Base-by-base conservation (phyloP, 1,140 invertebrate genomes). In the Periplaneta americana region DNA sequence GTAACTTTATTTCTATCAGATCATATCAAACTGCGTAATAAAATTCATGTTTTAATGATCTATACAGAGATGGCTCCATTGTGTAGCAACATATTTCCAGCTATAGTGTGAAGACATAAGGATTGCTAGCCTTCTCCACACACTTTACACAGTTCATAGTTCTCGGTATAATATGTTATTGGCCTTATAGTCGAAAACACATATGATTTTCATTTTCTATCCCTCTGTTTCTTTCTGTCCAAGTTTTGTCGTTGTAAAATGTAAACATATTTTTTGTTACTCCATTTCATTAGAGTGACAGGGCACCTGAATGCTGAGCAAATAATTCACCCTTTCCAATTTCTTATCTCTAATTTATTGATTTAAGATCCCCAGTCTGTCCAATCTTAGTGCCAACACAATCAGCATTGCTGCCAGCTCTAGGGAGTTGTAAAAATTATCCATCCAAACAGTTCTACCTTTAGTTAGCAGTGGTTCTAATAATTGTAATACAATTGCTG, bases 151-250 rank as follows among this genome's bases (percentile, higher is more conserved):
- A n/a, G n/a, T n/a, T n/a, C n/a, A n/a, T n/a, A n/a, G n/a, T n/a
- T n/a, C n/a, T n/a, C n/a, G n/a, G n/a, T n/a, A n/a, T n/a, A n/a
- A n/a, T n/a, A n/a, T n/a, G n/a, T n/a, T n/a, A n/a, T n/a, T n/a
- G n/a, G n/a, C n/a, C n/a, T n/a, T 87, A 57, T 86, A 86, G 18
- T 86, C 82, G 18, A 84, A 22, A 57, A 86, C 82, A 57, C 83
- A 85, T 75, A 66, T 75, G 33, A 84, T 84, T 83, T 86, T 85
- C 39, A 81, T 80, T 34, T 83, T 82, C 66, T 83, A 74, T 81
- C 84, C 74, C 57, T 22, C 80, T 83, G 76, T 39, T 34, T 74
- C 78, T 83, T 34, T 82, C 22, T 82, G 78, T 83, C 79, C 83
- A 84, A 17, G 79, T 81, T 31, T 83, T 81, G 35, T n/a, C 31